These are phyloP conservation scores for Conistra vaccinii DNA, from an alignment of 2,888 invertebrate species.

Conservation along the genomic window DNA sequence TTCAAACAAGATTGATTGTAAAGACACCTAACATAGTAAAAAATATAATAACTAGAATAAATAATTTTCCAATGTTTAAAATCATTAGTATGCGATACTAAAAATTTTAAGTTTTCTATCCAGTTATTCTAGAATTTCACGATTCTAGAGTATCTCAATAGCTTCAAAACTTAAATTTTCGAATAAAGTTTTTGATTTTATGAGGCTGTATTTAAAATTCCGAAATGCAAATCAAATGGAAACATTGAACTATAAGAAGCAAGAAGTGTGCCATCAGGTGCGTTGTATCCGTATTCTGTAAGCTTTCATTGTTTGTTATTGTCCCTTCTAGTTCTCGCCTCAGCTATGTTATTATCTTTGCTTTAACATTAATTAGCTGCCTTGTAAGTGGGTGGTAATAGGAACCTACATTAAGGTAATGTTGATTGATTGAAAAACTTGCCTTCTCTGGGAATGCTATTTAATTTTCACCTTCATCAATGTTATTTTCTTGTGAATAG, in stretches of 20 bases:
- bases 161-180: background rate
- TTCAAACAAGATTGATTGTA: constrained; percentile 16
- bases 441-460: constrained; percentile 22
- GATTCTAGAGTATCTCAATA: too few relatives aligned
- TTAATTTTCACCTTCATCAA: constrained; percentile 31
- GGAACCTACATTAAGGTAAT: constrained; percentile 36
- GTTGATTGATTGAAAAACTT: constrained; percentile 55
- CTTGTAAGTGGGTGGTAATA: constrained; percentile 33
- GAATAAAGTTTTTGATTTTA: background rate
- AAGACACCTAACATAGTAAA: background rate
- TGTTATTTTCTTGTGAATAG: constrained; percentile 28
- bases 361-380: constrained; percentile 57
- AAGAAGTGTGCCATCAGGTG: constrained; percentile 56
- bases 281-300: constrained; percentile 53
- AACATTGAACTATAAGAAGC: constrained; percentile 16
- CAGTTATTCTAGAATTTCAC: constrained; percentile 21
- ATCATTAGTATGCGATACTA: background rate
- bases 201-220: background rate
- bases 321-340: constrained; percentile 44
- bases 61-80: background rate
- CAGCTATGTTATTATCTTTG: constrained; percentile 58
- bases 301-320: constrained; percentile 67
- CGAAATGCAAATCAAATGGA: constrained; percentile 29
- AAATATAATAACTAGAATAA: background rate
- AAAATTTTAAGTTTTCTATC: background rate